phyloP scores from a whole-genome alignment of 2,888 invertebrate genomes.

The Apamea monoglypha region DNA sequence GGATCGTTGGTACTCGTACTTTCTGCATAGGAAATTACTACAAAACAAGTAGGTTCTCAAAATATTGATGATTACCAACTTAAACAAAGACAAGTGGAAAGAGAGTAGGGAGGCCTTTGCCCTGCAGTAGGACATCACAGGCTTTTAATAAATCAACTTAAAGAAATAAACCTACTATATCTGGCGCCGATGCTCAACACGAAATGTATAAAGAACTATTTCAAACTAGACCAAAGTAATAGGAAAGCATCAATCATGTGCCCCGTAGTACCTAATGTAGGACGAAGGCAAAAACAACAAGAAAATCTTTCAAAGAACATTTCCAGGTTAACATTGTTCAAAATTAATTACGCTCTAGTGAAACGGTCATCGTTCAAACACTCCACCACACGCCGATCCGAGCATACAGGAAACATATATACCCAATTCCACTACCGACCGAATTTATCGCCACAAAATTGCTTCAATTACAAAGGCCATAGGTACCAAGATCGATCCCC shows the following conservation, averaged over 20 bases:
- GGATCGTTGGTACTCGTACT: not conserved
- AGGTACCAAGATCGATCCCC: constrained; percentile 62
- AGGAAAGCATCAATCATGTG: constrained; percentile 19
- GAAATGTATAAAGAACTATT: not conserved
- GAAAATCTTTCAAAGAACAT: constrained; percentile 16
- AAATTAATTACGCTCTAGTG: constrained; percentile 42
- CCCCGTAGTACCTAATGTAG: constrained; percentile 3
- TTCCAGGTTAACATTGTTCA: constrained; percentile 14
- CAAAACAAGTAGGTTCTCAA: not conserved
- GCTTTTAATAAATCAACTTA: no score
- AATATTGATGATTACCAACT: not conserved
- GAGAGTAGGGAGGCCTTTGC: no score
- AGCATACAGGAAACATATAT: constrained; percentile 61
- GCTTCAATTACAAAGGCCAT: constrained; percentile 69
- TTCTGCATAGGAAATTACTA: not conserved
- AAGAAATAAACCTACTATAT: not conserved
- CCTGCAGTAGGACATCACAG: no score
- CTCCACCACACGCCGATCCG: constrained; percentile 53
- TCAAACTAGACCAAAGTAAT: not conserved
- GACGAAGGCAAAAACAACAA: constrained; percentile 5
- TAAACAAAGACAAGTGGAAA: no score
- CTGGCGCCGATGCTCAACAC: not conserved
- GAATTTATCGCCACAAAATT: constrained; percentile 72
- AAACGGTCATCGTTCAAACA: constrained; percentile 49
- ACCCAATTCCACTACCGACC: constrained; percentile 54